Evolutionary conservation across 2,888 invertebrate genomes (phyloP), one percentile per base, ranked within the genome.

Genomic region (Eumacrocentrus americanus): DNA sequence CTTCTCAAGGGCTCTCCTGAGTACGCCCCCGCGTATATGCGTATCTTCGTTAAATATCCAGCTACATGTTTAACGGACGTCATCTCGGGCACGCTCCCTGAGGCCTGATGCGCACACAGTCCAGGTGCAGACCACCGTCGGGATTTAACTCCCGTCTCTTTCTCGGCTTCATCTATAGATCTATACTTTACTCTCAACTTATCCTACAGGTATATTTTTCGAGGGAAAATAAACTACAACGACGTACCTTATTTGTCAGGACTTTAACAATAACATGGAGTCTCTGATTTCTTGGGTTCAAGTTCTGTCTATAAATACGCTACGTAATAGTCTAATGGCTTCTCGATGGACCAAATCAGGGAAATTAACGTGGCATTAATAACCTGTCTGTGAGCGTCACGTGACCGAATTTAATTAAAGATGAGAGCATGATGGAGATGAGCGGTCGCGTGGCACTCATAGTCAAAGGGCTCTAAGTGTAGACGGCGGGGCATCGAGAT

Each of bases 1-100:
- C 56, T 57, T 58, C 58, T 60, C 63, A 60, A 60, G 60, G 60
- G 55, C 60, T 55, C 60, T 60, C 44, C 50, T 55, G 55, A 38
- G 51, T 60, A 60, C 60, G 60, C 60, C 60, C 60, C 60, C 60
- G 60, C 60, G 42, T 37, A 37, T 44, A 60, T 34, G 42, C 42
- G 37, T 60, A 55, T 42, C 22, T 40, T 22, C 22, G 5, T 35
- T 50, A 50, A 34, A 29, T 11, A 48, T 29, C 44, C 44, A 22
- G 22, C 18, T 44, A 46, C 46, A 47, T 62, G 56, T 60, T 60
- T 60, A 64, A 62, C 59, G 52, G 22, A 62, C 58, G 47, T 59
- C 58, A 47, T 48, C 55, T 50, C 58, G 34, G 55, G 56, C 52
- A 57, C 62, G 59, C 53, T 59, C 55, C 50, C 34, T 9, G 38